A percentile compares a stretch with the other conserved stretches of the same genome.
phyloP scores from a whole-genome alignment of 2,888 invertebrate species.

The Apamea sordens region DNA sequence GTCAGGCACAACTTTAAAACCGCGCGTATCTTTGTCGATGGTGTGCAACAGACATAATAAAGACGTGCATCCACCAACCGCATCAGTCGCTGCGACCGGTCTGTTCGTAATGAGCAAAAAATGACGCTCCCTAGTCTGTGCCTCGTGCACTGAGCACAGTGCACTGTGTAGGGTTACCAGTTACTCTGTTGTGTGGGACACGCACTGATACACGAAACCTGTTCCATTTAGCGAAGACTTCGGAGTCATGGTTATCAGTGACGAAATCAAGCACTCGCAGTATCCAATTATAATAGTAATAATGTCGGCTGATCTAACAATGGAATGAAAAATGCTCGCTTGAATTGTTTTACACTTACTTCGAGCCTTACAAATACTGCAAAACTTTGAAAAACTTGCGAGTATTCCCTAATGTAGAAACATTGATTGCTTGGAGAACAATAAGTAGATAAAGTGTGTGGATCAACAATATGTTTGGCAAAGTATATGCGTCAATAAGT shows the following conservation, averaged over 20 bases:
- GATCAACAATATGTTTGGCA: background rate
- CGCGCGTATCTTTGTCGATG: background rate
- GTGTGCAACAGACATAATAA: slow-evolving; percentile 20
- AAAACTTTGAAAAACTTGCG: background rate
- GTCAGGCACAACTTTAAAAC: background rate
- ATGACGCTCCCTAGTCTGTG: slow-evolving; percentile 28
- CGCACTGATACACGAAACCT: slow-evolving; percentile 30
- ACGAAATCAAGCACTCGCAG: slow-evolving; percentile 9
- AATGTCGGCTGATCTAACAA: slow-evolving; percentile 1
- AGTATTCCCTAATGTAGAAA: background rate
- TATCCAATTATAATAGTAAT: background rate
- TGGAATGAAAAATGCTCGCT: background rate
- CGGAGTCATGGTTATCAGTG: slow-evolving; percentile 7
- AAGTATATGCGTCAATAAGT: background rate
- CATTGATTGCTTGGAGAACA: background rate
- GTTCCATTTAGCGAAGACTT: slow-evolving; percentile 14
- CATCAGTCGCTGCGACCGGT: slow-evolving; percentile 24
- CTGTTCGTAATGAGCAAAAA: slow-evolving; percentile 60
- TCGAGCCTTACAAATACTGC: background rate
- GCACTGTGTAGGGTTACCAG: slow-evolving; percentile 7
- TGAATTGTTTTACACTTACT: background rate
- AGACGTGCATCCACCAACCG: slow-evolving; percentile 27
- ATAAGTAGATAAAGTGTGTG: background rate
- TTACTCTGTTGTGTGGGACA: slow-evolving; percentile 4
- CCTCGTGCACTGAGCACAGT: slow-evolving; percentile 3